Evolutionary conservation across 2,113 vertebrate genomes (phyloP).

Genomic region (Chrysochloris asiatica): DNA sequence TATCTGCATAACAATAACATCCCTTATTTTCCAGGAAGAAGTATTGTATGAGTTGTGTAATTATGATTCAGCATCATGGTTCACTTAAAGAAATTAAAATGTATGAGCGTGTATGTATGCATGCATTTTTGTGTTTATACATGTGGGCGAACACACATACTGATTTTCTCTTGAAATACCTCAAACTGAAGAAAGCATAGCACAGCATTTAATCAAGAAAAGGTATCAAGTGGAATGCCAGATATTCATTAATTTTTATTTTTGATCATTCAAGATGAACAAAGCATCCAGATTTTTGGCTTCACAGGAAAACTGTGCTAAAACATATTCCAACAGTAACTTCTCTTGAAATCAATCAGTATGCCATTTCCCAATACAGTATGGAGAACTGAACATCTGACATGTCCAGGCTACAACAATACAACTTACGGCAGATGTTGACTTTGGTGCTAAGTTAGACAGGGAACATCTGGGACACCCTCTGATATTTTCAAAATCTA

Average conservation of each 20-base stretch:
- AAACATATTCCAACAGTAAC: conserved; percentile 56
- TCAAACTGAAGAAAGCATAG: conserved; percentile 20
- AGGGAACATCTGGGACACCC: not conserved
- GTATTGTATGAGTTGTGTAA: not conserved
- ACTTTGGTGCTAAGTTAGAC: not conserved
- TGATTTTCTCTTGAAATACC: conserved; percentile 48
- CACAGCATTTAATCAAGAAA: conserved; percentile 4
- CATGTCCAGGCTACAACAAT: not conserved
- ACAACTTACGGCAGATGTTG: conserved; percentile 4
- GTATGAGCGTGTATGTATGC: not conserved
- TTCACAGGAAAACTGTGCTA: conserved; percentile 29
- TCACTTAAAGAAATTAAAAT: not conserved
- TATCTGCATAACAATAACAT: conserved; percentile 34
- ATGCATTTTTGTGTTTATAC: not conserved
- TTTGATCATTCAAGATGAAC: conserved; percentile 37
- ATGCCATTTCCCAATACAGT: conserved; percentile 24
- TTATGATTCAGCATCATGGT: conserved; percentile 27
- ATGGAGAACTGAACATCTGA: not conserved
- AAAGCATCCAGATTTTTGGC: conserved; percentile 20
- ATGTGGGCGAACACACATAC: not conserved
- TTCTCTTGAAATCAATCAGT: conserved; percentile 49
- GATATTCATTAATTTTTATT: conserved; percentile 57
- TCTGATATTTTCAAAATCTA: not conserved
- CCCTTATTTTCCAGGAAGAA: conserved; percentile 34
- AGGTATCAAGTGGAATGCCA: not conserved